Evolutionary conservation across 2,888 invertebrate species (phyloP).

Genomic region (Drosophila buzzatii): DNA sequence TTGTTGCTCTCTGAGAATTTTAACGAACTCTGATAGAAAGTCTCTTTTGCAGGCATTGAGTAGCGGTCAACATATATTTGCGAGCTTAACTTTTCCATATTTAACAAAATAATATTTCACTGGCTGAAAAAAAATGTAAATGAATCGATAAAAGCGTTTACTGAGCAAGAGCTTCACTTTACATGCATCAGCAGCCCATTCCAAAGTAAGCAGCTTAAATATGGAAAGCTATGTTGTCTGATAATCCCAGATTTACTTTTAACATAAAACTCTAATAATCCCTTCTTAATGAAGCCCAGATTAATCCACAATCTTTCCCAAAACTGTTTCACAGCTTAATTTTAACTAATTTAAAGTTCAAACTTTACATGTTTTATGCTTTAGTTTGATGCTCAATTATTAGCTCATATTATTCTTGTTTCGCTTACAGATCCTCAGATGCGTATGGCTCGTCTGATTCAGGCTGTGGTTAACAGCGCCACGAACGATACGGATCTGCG

Average conservation of each 20-base stretch:
- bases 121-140: background rate
- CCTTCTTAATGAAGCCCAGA: background rate
- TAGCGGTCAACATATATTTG: too few relatives aligned
- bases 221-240: background rate
- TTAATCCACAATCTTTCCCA: background rate
- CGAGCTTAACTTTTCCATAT: too few relatives aligned
- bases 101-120: background rate
- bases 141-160: background rate
- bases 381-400: background rate
- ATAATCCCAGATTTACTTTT: too few relatives aligned
- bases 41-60: too few relatives aligned
- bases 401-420: background rate
- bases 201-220: background rate
- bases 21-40: too few relatives aligned
- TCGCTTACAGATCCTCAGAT: conserved; percentile 80
- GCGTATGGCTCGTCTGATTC: conserved; percentile 84
- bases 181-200: background rate
- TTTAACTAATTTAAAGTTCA: too few relatives aligned
- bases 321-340: background rate
- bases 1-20: too few relatives aligned
- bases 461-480: conserved; percentile 84
- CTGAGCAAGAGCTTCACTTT: background rate
- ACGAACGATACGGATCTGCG: conserved; percentile 84
- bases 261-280: too few relatives aligned
- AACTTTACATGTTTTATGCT: background rate